These are phyloP conservation scores for Myotis pilosus DNA, from an alignment of 2,797 vertebrate genomes.

Conservation along the genomic window DNA sequence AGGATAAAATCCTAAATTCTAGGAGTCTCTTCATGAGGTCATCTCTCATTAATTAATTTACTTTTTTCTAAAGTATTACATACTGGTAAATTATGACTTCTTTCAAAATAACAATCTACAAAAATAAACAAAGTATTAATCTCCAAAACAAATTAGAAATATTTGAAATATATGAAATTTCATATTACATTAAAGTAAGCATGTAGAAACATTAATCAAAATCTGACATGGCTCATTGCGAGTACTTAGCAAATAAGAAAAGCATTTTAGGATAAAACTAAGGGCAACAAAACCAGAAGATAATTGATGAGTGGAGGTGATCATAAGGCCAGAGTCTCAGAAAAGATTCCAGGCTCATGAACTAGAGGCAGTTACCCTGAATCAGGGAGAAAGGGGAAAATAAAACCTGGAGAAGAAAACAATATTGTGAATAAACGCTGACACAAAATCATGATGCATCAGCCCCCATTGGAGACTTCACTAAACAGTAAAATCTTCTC, in stretches of 20 bases:
- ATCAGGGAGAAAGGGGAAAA: neutral
- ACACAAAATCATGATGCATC: neutral
- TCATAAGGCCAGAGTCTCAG: neutral
- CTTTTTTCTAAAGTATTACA: neutral
- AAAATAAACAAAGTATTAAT: neutral
- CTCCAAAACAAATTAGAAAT: neutral
- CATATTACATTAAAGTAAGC: neutral
- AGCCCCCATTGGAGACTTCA: neutral
- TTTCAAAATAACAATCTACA: neutral
- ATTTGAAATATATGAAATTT: neutral
- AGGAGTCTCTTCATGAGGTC: neutral
- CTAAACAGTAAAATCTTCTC: neutral
- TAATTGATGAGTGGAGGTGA: neutral
- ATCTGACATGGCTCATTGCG: neutral
- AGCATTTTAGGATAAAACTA: neutral
- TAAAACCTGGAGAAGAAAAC: neutral
- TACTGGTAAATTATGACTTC: neutral
- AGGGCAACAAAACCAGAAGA: neutral
- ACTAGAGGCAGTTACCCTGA: neutral
- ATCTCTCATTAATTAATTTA: neutral
- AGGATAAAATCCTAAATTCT: neutral
- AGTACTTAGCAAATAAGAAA: neutral
- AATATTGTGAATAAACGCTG: neutral
- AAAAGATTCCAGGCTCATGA: neutral
- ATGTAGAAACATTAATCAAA: slow-evolving; percentile 11